These are phyloP conservation scores for Pseudorectes ferrugineus DNA, from an alignment of 2,113 vertebrate species.

Conservation along the genomic window DNA sequence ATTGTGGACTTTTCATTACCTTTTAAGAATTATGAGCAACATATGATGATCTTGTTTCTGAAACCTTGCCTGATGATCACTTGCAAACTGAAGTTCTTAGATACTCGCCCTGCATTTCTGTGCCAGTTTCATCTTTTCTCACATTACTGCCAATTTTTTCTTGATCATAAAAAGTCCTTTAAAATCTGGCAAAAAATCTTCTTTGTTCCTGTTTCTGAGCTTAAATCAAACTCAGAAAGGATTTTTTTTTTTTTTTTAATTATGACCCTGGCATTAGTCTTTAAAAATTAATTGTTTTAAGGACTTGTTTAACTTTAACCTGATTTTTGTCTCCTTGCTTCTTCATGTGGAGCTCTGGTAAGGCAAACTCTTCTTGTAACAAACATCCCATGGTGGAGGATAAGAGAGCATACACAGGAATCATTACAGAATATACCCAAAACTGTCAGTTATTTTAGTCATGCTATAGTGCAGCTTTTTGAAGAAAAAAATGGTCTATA, in stretches of 20 bases:
- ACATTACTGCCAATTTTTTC: neutral
- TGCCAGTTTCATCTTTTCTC: neutral
- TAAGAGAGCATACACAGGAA: neutral
- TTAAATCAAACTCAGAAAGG: neutral
- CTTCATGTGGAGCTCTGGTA: neutral
- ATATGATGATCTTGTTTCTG: neutral
- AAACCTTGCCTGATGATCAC: neutral
- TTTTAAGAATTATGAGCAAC: neutral
- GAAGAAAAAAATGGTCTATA: neutral
- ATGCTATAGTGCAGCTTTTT: neutral
- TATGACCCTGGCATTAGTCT: neutral
- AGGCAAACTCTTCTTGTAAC: neutral
- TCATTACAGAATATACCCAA: neutral
- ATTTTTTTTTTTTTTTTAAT: neutral
- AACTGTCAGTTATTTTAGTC: neutral
- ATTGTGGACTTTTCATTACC: neutral
- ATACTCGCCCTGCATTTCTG: neutral
- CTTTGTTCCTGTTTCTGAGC: neutral
- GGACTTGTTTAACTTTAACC: neutral
- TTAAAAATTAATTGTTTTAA: neutral
- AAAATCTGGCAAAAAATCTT: neutral
- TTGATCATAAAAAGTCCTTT: neutral
- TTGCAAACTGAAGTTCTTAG: neutral
- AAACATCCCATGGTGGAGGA: neutral
- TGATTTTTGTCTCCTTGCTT: neutral